Evolutionary conservation across 2,797 vertebrate species (phyloP), one percentile per base, ranked within the genome.

Genomic region (Catamblyrhynchus diadema): DNA sequence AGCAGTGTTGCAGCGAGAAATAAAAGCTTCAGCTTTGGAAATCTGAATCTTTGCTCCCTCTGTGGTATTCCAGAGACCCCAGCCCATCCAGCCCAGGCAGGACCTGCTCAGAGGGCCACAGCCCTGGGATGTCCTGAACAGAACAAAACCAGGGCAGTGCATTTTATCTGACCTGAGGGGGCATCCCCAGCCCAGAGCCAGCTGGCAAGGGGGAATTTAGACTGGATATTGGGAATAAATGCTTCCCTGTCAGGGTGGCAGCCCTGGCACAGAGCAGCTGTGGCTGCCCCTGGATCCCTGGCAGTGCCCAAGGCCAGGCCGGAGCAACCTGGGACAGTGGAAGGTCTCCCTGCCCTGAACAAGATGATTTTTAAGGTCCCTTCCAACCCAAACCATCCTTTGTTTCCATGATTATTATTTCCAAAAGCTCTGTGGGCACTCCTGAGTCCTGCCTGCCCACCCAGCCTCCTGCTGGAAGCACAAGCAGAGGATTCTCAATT

Each of bases 241-340:
- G 1, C 1, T 17, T 12, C 14, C 6, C 32, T 61, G 25, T 0
- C 4, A 60, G 24, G 45, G 15, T 53, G 61, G n/a, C n/a, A n/a
- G n/a, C n/a, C n/a, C n/a, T n/a, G n/a, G n/a, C n/a, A n/a, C n/a
- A n/a, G n/a, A n/a, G n/a, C n/a, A n/a, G n/a, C 33, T 42, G 54
- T 2, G 32, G 18, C 25, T 67, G 69, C 12, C 7, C 27, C 47
- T 41, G 73, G 14, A 54, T 35, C 48, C 48, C 56, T 69, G 70
- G 62, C 0, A 73, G 14, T 23, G 53, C 0, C 39, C 67, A 33
- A 45, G 28, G 37, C n/a, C 85, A 80, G 67, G 37, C 4, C 51
- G 37, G 47, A 81, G 18, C 33, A 19, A 0, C 28, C 30, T 60
- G 60, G 24, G 3, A 17, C 0, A 35, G 8, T 4, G 28, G 24